Evolutionary conservation across 2,113 vertebrate species (phyloP).

Genomic region (Smithornis capensis): DNA sequence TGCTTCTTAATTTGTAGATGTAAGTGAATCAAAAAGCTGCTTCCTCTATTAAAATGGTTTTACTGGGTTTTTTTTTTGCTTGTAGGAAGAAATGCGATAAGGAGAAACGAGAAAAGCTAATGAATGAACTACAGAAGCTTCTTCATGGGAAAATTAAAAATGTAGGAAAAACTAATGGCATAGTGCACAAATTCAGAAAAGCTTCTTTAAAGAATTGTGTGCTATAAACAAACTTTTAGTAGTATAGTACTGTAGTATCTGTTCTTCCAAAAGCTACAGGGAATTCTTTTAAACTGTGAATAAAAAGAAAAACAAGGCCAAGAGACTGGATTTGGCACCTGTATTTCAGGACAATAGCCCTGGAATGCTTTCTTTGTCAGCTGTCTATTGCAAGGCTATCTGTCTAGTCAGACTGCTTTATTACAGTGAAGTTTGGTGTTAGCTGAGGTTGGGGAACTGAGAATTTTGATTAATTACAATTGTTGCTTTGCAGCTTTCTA

Average conservation of each 20-base stretch:
- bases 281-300: neutral
- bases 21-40: neutral
- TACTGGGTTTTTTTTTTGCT: neutral
- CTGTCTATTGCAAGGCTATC: neutral
- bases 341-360: neutral
- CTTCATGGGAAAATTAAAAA: conserved; percentile 88
- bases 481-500: neutral
- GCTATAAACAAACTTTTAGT: neutral
- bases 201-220: neutral
- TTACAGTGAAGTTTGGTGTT: neutral
- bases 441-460: neutral
- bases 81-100: conserved; percentile 88
- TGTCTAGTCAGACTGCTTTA: neutral
- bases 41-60: neutral
- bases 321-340: neutral
- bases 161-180: conserved; percentile 65
- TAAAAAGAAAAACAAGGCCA: neutral
- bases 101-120: conserved; percentile 79
- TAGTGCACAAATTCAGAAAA: neutral
- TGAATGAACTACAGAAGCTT: conserved; percentile 86
- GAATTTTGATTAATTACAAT: neutral
- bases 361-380: neutral
- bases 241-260: neutral
- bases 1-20: neutral
- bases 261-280: neutral